Conservation (phyloP, 2,888 invertebrate species). For the Drosophila quinaria region DNA sequence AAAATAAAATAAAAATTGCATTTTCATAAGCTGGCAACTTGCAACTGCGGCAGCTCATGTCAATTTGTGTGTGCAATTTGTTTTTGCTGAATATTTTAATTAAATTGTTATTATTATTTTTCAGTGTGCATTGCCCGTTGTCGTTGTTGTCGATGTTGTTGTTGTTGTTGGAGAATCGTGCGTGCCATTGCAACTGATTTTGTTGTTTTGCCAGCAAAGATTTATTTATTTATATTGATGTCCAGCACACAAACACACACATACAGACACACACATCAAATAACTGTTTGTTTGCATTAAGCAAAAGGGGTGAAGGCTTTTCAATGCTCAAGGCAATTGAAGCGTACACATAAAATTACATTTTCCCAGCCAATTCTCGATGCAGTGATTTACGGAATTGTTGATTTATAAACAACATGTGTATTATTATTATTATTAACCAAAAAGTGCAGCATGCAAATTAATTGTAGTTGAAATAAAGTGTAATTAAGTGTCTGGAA, state of each 20-base stretch:
- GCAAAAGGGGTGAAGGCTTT: conserved; percentile 13
- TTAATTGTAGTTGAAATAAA: conserved; percentile 60
- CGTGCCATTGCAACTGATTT: conserved; percentile 77
- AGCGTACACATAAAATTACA: conserved; percentile 74
- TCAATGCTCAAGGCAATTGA: conserved; percentile 78
- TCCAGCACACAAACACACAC: conserved; percentile 35
- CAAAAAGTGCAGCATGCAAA: conserved; percentile 59
- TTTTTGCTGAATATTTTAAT: conserved; percentile 77
- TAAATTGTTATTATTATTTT: conserved; percentile 79
- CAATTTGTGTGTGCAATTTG: conserved; percentile 52
- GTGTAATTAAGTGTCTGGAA: conserved; percentile 38
- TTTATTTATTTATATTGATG: conserved; percentile 82
- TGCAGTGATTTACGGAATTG: conserved; percentile 72
- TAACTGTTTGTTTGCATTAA: conserved; percentile 64
- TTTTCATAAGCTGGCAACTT: conserved; percentile 73
- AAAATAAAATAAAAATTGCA: conserved; percentile 68
- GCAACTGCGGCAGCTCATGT: conserved; percentile 32
- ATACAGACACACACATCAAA: conserved; percentile 14
- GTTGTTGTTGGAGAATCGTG: conserved; percentile 41
- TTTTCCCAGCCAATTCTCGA: conserved; percentile 59
- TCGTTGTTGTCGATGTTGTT: conserved; percentile 6
- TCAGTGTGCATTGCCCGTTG: conserved; percentile 38
- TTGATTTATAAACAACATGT: conserved; percentile 79
- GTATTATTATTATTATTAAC: conserved; percentile 74
- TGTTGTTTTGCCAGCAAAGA: conserved; percentile 79